A percentile compares a stretch with the other conserved stretches of the same genome.
phyloP scores from a whole-genome alignment of 2,888 invertebrate genomes.

The Thereva nobilitata region DNA sequence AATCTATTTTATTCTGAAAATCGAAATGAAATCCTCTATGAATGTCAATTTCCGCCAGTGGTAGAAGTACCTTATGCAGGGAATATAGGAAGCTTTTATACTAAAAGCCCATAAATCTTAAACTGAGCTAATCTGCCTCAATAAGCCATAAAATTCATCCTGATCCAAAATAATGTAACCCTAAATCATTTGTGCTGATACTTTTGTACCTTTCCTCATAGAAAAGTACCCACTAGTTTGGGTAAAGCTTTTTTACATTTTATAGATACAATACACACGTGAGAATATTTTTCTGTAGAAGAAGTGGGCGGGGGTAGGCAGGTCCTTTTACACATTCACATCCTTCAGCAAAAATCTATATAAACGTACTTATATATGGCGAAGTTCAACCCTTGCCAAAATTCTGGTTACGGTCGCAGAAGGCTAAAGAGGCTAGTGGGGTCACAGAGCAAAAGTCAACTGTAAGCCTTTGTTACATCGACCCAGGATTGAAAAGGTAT shows the following conservation, averaged over 20 bases:
- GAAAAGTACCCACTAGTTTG: background rate
- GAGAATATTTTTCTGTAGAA: no score
- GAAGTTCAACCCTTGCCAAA: constrained; percentile 19
- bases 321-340: no score
- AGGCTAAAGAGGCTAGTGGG: background rate
- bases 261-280: no score
- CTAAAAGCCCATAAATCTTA: constrained; percentile 19
- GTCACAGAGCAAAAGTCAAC: constrained; percentile 27
- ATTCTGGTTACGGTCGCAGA: background rate
- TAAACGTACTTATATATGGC: no score
- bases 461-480: constrained; percentile 31
- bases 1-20: no score
- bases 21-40: no score
- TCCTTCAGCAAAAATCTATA: no score
- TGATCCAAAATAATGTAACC: constrained; percentile 24
- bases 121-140: constrained; percentile 30
- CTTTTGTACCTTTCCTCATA: constrained; percentile 11
- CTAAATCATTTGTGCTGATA: constrained; percentile 25
- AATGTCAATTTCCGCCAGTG: no score
- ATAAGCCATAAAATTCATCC: constrained; percentile 26
- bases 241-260: no score
- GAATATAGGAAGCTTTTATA: constrained; percentile 9
- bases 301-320: no score
- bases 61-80: no score
- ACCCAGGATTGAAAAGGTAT: constrained; percentile 23